Evolutionary conservation across 2,888 invertebrate species (phyloP).

Genomic region (Synergus laeviventris): DNA sequence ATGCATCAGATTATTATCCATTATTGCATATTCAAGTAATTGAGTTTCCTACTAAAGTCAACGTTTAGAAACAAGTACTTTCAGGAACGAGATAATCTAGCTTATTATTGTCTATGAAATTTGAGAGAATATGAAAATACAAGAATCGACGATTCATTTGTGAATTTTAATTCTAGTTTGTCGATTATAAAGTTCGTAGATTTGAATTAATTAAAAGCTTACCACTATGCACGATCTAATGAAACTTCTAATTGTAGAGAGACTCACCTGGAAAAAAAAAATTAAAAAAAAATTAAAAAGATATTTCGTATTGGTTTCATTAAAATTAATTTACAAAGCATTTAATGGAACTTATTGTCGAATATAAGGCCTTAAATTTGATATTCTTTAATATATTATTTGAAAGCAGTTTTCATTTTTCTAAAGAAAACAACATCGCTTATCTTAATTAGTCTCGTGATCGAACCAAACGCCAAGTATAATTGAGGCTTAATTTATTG

Average conservation of each 20-base stretch:
- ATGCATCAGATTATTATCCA: constrained; percentile 35
- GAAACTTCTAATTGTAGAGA: background rate
- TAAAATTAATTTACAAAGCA: no score
- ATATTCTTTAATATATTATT: no score
- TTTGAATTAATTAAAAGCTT: background rate
- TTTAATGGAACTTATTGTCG: no score
- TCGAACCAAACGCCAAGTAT: constrained; percentile 19
- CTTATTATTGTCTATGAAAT: background rate
- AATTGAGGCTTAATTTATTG: constrained; percentile 25
- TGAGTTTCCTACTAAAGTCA: constrained; percentile 24
- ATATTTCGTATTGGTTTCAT: background rate
- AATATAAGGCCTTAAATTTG: no score
- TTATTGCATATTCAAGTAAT: constrained; percentile 24
- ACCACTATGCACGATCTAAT: background rate
- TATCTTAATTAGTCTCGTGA: background rate
- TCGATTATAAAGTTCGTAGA: background rate
- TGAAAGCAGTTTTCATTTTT: background rate
- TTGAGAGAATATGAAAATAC: no score
- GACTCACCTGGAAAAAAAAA: constrained; percentile 16
- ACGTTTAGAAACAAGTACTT: constrained; percentile 10
- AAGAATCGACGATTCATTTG: background rate
- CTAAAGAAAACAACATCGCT: background rate
- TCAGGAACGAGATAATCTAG: constrained; percentile 8
- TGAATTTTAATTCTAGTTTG: background rate
- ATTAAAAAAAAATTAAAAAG: background rate